Evolutionary conservation across 2,113 vertebrate genomes (phyloP).

Genomic region (Chamaea fasciata): DNA sequence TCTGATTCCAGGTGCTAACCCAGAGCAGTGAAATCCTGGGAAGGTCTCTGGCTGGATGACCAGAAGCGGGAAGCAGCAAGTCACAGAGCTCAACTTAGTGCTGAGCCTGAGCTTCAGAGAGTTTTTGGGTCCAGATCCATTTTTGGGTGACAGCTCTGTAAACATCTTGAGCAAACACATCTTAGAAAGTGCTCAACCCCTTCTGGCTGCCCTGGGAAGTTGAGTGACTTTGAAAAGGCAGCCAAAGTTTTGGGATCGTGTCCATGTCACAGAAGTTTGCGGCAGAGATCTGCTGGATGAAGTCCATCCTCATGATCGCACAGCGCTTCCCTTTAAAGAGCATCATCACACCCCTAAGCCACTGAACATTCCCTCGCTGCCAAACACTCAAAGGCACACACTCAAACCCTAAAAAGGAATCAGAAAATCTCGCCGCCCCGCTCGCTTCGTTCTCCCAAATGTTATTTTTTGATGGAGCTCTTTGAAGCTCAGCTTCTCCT

Average conservation of each 20-base stretch:
- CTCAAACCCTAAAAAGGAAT: constrained; percentile 9
- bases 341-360: neutral
- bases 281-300: neutral
- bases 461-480: neutral
- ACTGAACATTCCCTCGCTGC: neutral
- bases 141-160: neutral
- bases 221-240: neutral
- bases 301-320: neutral
- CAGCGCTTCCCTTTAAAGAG: neutral
- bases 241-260: neutral
- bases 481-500: neutral
- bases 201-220: neutral
- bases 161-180: neutral
- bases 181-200: neutral
- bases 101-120: neutral
- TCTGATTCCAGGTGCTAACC: neutral
- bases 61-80: neutral
- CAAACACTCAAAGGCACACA: neutral
- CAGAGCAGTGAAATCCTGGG: neutral
- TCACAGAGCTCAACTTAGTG: neutral
- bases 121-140: neutral
- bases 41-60: accelerated
- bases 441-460: neutral
- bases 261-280: neutral
- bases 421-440: neutral